Evolutionary conservation across 2,113 vertebrate species (phyloP).

Genomic region (Chamaetylas fuelleborni): DNA sequence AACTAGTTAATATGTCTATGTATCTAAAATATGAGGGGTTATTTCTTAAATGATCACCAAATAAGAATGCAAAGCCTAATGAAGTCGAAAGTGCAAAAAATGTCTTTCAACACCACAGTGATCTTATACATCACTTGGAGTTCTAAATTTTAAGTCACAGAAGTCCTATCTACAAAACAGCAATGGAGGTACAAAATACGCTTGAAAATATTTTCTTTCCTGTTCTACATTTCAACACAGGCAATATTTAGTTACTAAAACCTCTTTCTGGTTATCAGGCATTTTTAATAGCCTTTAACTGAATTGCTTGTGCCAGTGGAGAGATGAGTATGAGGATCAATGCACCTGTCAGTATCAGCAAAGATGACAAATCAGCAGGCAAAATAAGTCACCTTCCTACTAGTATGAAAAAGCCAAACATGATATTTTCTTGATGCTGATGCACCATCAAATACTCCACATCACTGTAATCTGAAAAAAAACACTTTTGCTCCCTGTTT

Average conservation of each 20-base stretch:
- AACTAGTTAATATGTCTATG: background rate
- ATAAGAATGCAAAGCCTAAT: background rate
- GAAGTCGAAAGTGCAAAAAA: background rate
- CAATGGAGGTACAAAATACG: background rate
- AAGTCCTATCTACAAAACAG: background rate
- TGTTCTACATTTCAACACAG: background rate
- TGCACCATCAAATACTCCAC: background rate
- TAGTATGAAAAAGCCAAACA: background rate
- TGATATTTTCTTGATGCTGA: background rate
- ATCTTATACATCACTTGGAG: background rate
- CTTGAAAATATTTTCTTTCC: background rate
- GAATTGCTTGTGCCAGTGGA: background rate
- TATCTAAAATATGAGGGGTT: background rate
- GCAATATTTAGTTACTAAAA: background rate
- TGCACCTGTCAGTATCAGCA: background rate
- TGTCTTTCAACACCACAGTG: rapidly evolving
- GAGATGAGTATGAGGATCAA: background rate
- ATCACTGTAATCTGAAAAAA: background rate
- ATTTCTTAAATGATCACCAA: background rate
- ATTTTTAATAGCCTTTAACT: background rate
- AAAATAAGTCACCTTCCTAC: background rate
- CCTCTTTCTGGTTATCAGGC: background rate
- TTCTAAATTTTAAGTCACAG: background rate
- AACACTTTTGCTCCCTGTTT: background rate
- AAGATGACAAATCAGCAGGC: background rate